Percentiles rank a stretch among this genome's conserved stretches.
Conservation (phyloP, 2,797 vertebrate species). For the Rhinatrema bivittatum region DNA sequence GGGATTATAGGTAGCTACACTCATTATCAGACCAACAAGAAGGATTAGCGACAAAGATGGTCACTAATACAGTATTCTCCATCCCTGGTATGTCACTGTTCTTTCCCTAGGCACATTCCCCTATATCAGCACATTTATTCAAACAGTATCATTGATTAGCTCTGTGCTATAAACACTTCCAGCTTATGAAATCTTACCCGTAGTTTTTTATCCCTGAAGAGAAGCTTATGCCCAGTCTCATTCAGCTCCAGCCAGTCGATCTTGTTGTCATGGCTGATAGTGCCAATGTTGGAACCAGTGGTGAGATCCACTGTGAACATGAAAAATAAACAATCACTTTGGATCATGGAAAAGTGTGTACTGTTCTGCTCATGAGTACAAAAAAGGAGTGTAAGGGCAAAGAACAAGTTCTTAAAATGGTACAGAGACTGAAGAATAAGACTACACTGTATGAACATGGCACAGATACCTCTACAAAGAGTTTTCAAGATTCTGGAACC, state of each 20-base stretch:
- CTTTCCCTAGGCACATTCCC: background rate
- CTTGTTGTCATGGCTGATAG: constrained; percentile 80
- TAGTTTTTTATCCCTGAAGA: constrained; percentile 94
- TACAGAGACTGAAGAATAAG: too few species aligned
- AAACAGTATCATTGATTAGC: too few species aligned
- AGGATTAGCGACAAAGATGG: too few species aligned
- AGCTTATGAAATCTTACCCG: constrained; percentile 58
- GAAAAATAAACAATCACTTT: constrained; percentile 1
- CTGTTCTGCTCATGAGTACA: background rate
- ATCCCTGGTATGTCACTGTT: background rate
- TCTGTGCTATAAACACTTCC: background rate
- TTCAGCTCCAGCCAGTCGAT: constrained; percentile 96
- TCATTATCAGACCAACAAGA: too few species aligned
- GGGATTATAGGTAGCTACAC: too few species aligned
- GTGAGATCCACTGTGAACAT: constrained; percentile 73
- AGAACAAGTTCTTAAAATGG: too few species aligned
- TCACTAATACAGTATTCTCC: rapidly evolving
- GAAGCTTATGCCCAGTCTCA: constrained; percentile 86
- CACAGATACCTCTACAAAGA: too few species aligned
- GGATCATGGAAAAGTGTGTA: background rate
- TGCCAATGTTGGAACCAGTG: constrained; percentile 71
- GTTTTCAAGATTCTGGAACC: too few species aligned
- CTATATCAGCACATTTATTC: background rate
- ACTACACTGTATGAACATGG: too few species aligned
- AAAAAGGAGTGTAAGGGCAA: background rate